Conservation (phyloP, 2,888 invertebrate species). For the Trichopoda pennipes region DNA sequence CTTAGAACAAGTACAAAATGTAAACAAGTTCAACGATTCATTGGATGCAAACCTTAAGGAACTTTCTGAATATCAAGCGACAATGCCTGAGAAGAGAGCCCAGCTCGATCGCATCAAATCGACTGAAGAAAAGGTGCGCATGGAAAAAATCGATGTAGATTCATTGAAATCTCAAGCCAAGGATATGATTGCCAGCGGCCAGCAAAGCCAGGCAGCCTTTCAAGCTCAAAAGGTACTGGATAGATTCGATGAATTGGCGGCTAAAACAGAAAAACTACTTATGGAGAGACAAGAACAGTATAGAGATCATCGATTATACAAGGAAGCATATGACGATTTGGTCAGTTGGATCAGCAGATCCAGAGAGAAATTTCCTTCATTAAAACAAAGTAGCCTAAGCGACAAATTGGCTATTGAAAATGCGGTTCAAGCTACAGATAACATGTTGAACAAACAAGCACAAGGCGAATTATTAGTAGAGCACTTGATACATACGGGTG, state of each 20-base stretch:
- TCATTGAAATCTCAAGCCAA: constrained; percentile 90
- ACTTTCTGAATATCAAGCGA: constrained; percentile 88
- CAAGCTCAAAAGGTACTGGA: constrained; percentile 93
- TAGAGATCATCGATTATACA: constrained; percentile 92
- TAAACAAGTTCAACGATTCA: constrained; percentile 90
- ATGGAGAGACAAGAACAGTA: constrained; percentile 92
- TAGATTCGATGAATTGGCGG: constrained; percentile 90
- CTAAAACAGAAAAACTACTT: constrained; percentile 88
- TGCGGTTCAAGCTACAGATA: constrained; percentile 92
- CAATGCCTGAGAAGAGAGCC: constrained; percentile 91
- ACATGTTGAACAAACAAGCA: constrained; percentile 92
- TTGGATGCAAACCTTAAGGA: constrained; percentile 89
- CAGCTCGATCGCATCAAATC: constrained; percentile 92
- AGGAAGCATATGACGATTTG: constrained; percentile 94
- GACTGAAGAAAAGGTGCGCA: constrained; percentile 92
- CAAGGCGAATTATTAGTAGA: constrained; percentile 94
- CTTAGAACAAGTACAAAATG: constrained; percentile 91
- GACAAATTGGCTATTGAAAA: constrained; percentile 94
- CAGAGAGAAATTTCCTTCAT: constrained; percentile 92
- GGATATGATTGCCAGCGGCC: constrained; percentile 92
- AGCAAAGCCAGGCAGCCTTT: constrained; percentile 90
- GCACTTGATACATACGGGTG: constrained; percentile 92
- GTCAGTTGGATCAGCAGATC: constrained; percentile 93
- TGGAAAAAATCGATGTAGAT: constrained; percentile 95
- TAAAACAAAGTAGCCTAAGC: constrained; percentile 91